A percentile compares a stretch with the other conserved stretches of the same genome.
These are phyloP conservation scores for Lucilia cuprina DNA, from an alignment of 1,140 invertebrate species.

Conservation along the genomic window DNA sequence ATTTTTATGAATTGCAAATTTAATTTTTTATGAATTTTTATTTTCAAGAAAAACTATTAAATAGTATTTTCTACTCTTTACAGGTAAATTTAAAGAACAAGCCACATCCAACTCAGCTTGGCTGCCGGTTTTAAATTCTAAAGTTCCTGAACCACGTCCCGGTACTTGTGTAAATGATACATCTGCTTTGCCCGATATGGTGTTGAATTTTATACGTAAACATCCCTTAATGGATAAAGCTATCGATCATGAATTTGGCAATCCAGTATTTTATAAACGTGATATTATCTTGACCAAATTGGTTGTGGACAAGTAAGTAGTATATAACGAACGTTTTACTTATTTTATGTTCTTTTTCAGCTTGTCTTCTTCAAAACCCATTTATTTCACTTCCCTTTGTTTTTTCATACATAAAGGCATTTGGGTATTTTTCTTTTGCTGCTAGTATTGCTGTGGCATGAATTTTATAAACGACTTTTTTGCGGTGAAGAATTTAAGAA, in stretches of 20 bases:
- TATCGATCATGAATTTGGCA: constrained; percentile 79
- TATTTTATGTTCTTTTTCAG: neutral
- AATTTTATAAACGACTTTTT: neutral
- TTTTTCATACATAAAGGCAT: neutral
- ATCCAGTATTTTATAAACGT: constrained; percentile 81
- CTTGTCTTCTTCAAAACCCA: too few relatives aligned
- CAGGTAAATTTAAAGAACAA: constrained; percentile 74
- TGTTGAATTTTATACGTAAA: constrained; percentile 87
- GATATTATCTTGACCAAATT: constrained; percentile 81
- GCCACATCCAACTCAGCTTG: constrained; percentile 78
- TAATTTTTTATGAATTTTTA: neutral
- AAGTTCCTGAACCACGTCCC: constrained; percentile 83
- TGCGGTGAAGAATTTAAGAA: neutral
- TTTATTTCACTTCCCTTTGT: neutral
- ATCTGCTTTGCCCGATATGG: constrained; percentile 77
- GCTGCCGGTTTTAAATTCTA: constrained; percentile 71
- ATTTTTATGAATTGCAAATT: neutral
- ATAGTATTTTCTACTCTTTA: neutral
- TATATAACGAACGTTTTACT: constrained; percentile 36
- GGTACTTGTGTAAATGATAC: constrained; percentile 86
- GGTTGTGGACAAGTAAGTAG: constrained; percentile 73
- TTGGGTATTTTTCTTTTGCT: neutral
- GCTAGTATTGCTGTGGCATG: neutral
- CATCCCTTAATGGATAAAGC: constrained; percentile 92
- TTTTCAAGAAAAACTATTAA: neutral